A percentile compares a stretch with the other conserved stretches of the same genome.
Evolutionary conservation across 2,888 invertebrate species (phyloP).

Genomic region (Celastrina argiolus): DNA sequence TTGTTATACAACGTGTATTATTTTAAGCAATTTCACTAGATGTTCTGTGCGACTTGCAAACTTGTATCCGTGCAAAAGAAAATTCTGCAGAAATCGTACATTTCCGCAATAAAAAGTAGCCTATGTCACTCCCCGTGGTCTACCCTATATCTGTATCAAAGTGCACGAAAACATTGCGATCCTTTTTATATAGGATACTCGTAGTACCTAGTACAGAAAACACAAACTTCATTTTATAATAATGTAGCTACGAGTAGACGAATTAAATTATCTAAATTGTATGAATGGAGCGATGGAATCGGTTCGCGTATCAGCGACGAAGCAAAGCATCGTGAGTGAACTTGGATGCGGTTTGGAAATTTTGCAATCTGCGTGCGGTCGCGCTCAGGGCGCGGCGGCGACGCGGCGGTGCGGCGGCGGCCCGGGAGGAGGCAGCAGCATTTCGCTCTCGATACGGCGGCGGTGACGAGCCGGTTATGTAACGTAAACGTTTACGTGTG

Average conservation of each 20-base stretch:
- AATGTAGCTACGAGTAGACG: not conserved
- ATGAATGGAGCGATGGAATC: not conserved
- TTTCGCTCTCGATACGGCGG: slow-evolving; percentile 65
- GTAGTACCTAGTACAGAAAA: too few species aligned
- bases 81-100: too few species aligned
- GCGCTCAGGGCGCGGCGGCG: slow-evolving; percentile 8
- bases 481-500: slow-evolving; percentile 77
- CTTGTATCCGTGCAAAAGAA: too few species aligned
- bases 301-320: not conserved
- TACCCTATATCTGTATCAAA: too few species aligned
- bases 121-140: too few species aligned
- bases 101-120: too few species aligned
- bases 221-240: too few species aligned
- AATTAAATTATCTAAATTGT: not conserved
- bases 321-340: slow-evolving; percentile 2
- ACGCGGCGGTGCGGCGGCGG: not conserved
- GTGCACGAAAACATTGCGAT: too few species aligned
- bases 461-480: slow-evolving; percentile 75
- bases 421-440: slow-evolving; percentile 42
- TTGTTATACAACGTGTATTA: too few species aligned
- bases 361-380: not conserved
- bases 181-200: too few species aligned
- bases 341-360: not conserved
- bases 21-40: too few species aligned
- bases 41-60: too few species aligned